Conservation (phyloP, 2,113 vertebrate genomes). For the Zosterops japonicus region DNA sequence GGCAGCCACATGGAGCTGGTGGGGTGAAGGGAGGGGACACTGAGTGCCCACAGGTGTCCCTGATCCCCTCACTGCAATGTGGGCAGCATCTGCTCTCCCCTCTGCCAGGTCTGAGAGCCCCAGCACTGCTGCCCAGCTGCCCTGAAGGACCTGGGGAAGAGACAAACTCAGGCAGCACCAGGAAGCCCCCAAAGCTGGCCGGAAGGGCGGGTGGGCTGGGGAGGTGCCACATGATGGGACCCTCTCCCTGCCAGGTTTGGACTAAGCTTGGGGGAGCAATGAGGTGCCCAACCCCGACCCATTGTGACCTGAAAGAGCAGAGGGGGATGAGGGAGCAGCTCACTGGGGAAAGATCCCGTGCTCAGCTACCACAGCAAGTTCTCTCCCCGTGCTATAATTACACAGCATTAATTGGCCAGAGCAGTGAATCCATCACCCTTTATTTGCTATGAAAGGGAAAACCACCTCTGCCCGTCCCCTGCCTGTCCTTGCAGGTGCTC, state of each 20-base stretch:
- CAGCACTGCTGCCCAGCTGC: neutral
- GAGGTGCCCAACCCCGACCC: rapidly evolving
- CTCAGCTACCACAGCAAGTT: neutral
- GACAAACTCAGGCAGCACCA: neutral
- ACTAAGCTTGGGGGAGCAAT: neutral
- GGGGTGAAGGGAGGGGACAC: neutral
- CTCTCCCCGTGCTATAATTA: neutral
- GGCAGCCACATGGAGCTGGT: rapidly evolving
- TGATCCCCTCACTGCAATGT: rapidly evolving
- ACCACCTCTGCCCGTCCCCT: neutral
- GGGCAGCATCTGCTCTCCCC: neutral
- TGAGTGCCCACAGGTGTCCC: neutral
- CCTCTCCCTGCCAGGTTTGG: neutral
- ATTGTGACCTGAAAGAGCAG: neutral
- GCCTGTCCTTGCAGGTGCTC: neutral
- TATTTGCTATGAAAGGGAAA: neutral
- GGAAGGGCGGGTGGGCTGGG: neutral
- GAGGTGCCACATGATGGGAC: neutral
- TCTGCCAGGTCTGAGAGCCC: neutral
- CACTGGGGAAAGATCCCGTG: rapidly evolving
- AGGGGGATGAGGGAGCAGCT: neutral
- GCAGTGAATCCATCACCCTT: neutral
- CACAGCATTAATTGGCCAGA: neutral
- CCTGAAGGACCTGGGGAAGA: neutral
- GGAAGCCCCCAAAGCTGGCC: neutral